Percentiles rank a stretch among this genome's conserved stretches.
Evolutionary conservation across 2,113 vertebrate species (phyloP).

Genomic region (Sphyrna mokarran): DNA sequence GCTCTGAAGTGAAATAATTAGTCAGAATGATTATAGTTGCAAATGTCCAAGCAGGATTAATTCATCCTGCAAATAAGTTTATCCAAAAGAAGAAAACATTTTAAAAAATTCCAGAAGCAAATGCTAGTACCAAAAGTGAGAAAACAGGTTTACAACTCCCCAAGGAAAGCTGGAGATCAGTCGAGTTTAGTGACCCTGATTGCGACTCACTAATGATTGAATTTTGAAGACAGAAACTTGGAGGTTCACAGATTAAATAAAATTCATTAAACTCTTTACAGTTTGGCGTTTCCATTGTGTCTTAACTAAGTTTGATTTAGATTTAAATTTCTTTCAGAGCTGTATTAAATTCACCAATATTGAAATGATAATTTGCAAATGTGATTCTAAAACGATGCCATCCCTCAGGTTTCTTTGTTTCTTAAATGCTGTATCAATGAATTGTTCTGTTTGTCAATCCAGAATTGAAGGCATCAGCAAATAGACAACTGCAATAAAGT

Average conservation of each 20-base stretch:
- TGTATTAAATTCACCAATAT: neutral
- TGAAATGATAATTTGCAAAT: neutral
- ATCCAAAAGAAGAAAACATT: neutral
- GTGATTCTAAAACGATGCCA: neutral
- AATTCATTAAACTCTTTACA: neutral
- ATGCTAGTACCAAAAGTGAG: neutral
- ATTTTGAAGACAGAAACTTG: neutral
- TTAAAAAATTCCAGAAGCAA: neutral
- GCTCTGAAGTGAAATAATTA: neutral
- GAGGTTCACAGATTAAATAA: neutral
- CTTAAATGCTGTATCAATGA: neutral
- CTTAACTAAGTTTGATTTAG: neutral
- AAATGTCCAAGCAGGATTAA: neutral
- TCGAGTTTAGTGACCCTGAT: neutral
- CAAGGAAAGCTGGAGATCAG: neutral
- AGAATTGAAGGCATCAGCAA: neutral
- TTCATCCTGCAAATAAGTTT: neutral
- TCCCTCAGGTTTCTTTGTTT: neutral
- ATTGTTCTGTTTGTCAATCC: neutral
- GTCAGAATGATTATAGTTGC: neutral
- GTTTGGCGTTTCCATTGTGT: neutral
- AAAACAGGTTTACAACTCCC: neutral
- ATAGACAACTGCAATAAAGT: constrained; percentile 20
- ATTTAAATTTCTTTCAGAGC: neutral
- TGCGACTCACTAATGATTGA: neutral